Base-by-base conservation (phyloP, 2,797 vertebrate species). In the Hoplostethus mediterraneus region DNA sequence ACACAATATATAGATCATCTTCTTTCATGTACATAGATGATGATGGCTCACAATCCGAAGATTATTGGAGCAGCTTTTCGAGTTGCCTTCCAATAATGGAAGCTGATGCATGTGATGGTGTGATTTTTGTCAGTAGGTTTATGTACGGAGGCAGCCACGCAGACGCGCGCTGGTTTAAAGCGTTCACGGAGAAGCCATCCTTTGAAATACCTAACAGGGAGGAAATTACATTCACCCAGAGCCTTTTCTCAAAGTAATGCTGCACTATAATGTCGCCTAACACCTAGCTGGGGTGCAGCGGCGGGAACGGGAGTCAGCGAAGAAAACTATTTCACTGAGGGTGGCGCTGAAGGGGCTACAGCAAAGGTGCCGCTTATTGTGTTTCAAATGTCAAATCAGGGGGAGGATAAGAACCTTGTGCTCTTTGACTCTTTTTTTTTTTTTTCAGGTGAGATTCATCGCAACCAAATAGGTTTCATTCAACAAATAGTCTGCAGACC, bases 41-140 rank as follows among this genome's bases (percentile, higher is more conserved):
- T 52, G 40, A 47, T 28, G 40, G 52, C 44, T 42, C 62, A 28
- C 21, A 74, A 62, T 70, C 16, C 38, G 12, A 47, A 48, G 10
- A 73, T 60, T 58, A 73, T 30, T 11, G 51, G 9, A 28, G 25
- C 11, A 53, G 25, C 8, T 53, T n/a, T 53, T 25, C 5, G 21
- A 70, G 17, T 30, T 42, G 21, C 10, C 42, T 53, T 71, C 30
- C 49, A 76, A 59, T 61, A 40, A 58, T 13, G 70, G 42, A 73
- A 59, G 13, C 16, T 42, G 55, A 42, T 65, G 21, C 33, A 59
- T 74, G 53, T 55, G 58, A 59, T 63, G 49, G 8, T 9, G 11
- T 55, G 56, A 28, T 42, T 52, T 52, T 51, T 47, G 44, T 73
- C 44, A 65, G 55, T 13, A 57, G 48, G 47, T 58, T 33, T 45